Base-by-base conservation (phyloP, 35 echinoderm and acorn worm species). In the Lytechinus pictus region DNA sequence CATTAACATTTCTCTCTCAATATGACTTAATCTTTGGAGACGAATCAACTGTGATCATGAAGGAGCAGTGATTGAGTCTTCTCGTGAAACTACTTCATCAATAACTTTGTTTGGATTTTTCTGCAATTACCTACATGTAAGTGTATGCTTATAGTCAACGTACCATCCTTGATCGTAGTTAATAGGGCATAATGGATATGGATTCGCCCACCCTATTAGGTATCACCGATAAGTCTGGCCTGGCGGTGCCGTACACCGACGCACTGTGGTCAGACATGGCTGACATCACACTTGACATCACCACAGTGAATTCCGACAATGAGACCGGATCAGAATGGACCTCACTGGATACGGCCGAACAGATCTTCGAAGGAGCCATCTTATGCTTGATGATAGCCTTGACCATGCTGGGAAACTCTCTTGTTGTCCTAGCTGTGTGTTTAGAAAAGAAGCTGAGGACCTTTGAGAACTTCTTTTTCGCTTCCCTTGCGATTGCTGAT, bases 401-500 rank as follows among this genome's bases (percentile, higher is more conserved):
- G 6, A 97, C 95, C 86, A 86, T 94, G 51, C 16, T 97, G 19
- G 97, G 97, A 6, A 97, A 97, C 86, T 88, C 94, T 66, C 92
- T 97, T 13, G 96, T 96, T 10, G 94, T 97, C 21, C 52, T 96
- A 27, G 95, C 97, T 3, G 95, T 97, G 6, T 54, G 96, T 12
- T 54, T 97, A 0, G 97, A 97, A 86, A 28, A 57, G 16, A 95
- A 96, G 44, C 93, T 97, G 0, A 89, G 96, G 4, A 97, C 94
- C 9, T 97, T 97, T 94, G 95, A 97, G 52, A 97, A 97, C 57
- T 97, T 96, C 57, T 97, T 97, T 86, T 97, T 97, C 54, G 97
- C 95, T 21, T 97, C 97, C 1, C 86, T 97, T 10, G 97, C 97
- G 6, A 66, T 95, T 13, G 97, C 97, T 8, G 97, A 97, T 54